Conservation (phyloP, 2,797 vertebrate species). For the Lates japonicus region DNA sequence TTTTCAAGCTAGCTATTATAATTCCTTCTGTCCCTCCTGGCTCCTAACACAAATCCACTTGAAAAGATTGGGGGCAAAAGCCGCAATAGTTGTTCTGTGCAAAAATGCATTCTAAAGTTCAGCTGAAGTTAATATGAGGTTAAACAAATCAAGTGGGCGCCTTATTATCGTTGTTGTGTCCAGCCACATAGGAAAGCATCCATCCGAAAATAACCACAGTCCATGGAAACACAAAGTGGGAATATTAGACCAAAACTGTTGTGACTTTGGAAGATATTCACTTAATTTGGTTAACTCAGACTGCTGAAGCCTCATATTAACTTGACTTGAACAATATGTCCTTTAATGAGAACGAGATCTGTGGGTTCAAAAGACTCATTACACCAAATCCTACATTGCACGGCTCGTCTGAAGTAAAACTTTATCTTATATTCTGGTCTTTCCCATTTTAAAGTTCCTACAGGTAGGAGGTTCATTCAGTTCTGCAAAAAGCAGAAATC, state of each 20-base stretch:
- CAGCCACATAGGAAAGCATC: not conserved
- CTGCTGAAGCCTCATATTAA: not conserved
- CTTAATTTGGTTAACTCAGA: too few relatives aligned
- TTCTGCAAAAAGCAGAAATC: too few relatives aligned
- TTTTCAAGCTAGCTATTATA: not conserved
- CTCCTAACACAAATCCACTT: not conserved
- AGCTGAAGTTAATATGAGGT: slow-evolving; percentile 4
- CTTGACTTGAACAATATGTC: not conserved
- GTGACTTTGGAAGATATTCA: too few relatives aligned
- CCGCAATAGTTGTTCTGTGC: not conserved
- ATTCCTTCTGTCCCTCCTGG: not conserved
- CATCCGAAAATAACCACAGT: not conserved
- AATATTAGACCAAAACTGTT: not conserved
- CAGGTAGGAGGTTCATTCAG: too few relatives aligned
- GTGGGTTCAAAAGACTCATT: not conserved
- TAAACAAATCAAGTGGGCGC: not conserved
- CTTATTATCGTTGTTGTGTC: not conserved
- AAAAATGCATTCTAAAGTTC: not conserved
- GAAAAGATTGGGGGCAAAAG: not conserved
- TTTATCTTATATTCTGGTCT: not conserved
- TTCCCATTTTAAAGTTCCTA: too few relatives aligned
- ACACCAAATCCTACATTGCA: not conserved
- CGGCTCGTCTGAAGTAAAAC: not conserved
- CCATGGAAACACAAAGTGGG: not conserved
- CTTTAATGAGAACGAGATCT: too few relatives aligned